These are phyloP conservation scores for Anguilla anguilla DNA, from an alignment of 2,797 vertebrate genomes.

Conservation along the genomic window DNA sequence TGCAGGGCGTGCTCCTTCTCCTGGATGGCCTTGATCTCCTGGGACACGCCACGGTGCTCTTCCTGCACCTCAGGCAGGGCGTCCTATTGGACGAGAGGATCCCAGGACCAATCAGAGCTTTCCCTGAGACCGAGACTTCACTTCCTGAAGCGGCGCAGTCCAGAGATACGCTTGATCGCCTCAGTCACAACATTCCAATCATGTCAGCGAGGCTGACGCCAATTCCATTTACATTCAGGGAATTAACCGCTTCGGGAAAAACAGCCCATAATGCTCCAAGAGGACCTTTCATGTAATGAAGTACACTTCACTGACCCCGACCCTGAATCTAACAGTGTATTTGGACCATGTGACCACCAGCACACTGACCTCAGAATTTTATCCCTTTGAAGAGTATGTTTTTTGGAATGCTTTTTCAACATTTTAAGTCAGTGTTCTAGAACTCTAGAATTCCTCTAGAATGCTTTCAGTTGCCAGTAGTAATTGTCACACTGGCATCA, in stretches of 20 bases:
- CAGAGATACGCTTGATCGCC: background rate
- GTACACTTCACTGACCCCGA: too few relatives aligned
- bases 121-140: background rate
- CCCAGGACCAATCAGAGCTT: background rate
- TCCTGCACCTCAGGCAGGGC: conserved; percentile 80
- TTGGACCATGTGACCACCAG: too few relatives aligned
- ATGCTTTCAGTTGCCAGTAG: too few relatives aligned
- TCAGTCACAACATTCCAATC: background rate
- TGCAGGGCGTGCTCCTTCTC: conserved; percentile 85
- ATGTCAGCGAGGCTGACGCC: too few relatives aligned
- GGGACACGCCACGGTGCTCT: conserved; percentile 74
- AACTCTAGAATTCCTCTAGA: too few relatives aligned
- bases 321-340: too few relatives aligned
- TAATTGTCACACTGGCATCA: too few relatives aligned
- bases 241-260: background rate
- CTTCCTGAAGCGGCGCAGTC: background rate
- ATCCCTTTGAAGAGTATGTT: too few relatives aligned
- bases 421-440: too few relatives aligned
- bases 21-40: conserved; percentile 81
- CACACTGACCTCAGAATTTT: too few relatives aligned
- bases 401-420: too few relatives aligned
- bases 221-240: background rate
- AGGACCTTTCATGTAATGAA: too few relatives aligned
- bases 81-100: conserved; percentile 66
- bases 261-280: background rate